Evolutionary conservation across 1,140 invertebrate species (phyloP).

Genomic region (Hylaeus anthracinus): DNA sequence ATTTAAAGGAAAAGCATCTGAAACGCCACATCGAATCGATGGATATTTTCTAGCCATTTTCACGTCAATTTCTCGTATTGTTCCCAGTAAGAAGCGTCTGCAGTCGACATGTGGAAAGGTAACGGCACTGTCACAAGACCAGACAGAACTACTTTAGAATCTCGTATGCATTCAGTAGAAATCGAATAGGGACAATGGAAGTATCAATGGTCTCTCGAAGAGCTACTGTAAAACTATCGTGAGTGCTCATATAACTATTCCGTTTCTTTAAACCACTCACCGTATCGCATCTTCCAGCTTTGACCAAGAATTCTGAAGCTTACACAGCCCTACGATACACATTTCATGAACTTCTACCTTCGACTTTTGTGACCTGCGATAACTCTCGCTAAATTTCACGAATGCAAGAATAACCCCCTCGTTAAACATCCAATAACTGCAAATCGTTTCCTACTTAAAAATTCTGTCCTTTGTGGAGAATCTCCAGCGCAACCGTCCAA

Average conservation of each 20-base stretch:
- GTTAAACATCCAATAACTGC: no score
- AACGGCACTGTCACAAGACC: conserved; percentile 30
- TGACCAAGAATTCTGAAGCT: no score
- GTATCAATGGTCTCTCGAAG: conserved; percentile 59
- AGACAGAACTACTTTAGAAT: conserved; percentile 56
- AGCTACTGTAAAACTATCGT: conserved; percentile 4
- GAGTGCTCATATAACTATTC: not conserved
- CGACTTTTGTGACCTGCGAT: no score
- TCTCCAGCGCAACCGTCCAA: not conserved
- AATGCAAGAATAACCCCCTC: no score
- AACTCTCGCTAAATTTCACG: no score
- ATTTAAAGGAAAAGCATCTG: not conserved
- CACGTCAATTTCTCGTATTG: conserved; percentile 15
- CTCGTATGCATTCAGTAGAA: conserved; percentile 42
- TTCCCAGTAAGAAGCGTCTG: conserved; percentile 17
- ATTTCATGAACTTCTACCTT: not conserved
- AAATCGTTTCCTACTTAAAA: not conserved
- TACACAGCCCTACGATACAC: no score
- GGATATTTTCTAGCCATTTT: conserved; percentile 22
- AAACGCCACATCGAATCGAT: not conserved
- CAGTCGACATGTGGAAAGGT: not conserved
- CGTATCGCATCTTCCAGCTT: no score
- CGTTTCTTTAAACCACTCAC: not conserved
- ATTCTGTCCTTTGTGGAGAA: not conserved
- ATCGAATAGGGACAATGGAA: conserved; percentile 64